Evolutionary conservation across 2,888 invertebrate genomes (phyloP).

Genomic region (Mythimna lalbum): DNA sequence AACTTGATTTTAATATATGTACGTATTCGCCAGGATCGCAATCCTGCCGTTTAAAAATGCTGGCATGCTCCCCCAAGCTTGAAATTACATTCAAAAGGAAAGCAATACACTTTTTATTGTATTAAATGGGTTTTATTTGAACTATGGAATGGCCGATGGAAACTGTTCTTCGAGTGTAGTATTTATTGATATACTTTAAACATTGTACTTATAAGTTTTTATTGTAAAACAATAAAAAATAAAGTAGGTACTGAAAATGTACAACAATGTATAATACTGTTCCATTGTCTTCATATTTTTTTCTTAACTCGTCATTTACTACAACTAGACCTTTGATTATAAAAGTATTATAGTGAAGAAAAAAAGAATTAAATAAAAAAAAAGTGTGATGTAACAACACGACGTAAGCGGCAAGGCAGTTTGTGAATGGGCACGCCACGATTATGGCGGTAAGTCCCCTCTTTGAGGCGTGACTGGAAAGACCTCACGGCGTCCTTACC

Average conservation of each 20-base stretch:
- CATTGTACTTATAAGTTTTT: neutral
- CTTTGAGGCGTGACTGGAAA: no score
- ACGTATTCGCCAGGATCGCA: conserved; percentile 75
- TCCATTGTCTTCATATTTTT: neutral
- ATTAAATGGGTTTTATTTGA: conserved; percentile 58
- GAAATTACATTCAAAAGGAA: conserved; percentile 79
- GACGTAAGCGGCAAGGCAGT: neutral
- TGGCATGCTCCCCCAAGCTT: conserved; percentile 76
- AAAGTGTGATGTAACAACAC: neutral
- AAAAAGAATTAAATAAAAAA: neutral
- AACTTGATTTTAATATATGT: conserved; percentile 83
- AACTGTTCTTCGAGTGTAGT: neutral
- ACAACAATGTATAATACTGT: neutral
- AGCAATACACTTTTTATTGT: conserved; percentile 68
- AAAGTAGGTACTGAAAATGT: neutral
- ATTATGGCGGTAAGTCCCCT: no score
- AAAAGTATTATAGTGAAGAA: neutral
- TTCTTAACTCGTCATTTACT: neutral
- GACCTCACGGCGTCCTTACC: no score
- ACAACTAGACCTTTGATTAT: neutral
- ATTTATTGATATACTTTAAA: no score
- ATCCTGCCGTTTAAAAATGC: conserved; percentile 77
- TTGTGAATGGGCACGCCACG: no score
- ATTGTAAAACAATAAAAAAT: neutral
- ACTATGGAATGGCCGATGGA: conserved; percentile 45